Evolutionary conservation across 2,888 invertebrate genomes (phyloP).

Genomic region (Philopedon plagiatum): DNA sequence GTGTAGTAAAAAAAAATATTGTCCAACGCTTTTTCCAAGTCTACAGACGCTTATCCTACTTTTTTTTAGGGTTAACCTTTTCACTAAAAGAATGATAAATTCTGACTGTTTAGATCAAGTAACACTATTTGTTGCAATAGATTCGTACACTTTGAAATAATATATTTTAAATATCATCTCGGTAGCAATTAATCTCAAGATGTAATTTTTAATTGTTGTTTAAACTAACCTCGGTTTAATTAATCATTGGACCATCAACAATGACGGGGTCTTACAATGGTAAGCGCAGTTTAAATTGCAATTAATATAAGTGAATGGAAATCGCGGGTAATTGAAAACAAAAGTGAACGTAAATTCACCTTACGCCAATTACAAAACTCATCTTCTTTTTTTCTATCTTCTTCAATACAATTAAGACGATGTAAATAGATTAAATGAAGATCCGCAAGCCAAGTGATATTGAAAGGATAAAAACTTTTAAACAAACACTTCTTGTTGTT

Average conservation of each 20-base stretch:
- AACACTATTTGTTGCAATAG: no score
- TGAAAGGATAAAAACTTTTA: not conserved
- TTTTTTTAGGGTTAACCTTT: no score
- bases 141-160: slow-evolving; percentile 2
- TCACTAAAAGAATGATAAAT: no score
- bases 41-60: no score
- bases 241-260: slow-evolving; percentile 46
- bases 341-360: slow-evolving; percentile 43
- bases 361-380: slow-evolving; percentile 35
- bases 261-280: slow-evolving; percentile 35
- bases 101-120: no score
- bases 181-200: slow-evolving; percentile 35
- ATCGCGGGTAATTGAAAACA: slow-evolving; percentile 45
- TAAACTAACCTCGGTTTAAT: slow-evolving; percentile 45
- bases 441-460: not conserved
- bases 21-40: no score
- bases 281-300: slow-evolving; percentile 44
- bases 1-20: no score
- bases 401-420: slow-evolving; percentile 26
- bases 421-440: not conserved
- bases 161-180: slow-evolving; percentile 18
- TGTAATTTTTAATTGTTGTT: slow-evolving; percentile 39
- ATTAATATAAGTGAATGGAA: slow-evolving; percentile 49
- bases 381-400: slow-evolving; percentile 21
- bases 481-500: not conserved